Evolutionary conservation across 1,140 invertebrate species (phyloP), one percentile per base, ranked within the genome.

Genomic region (Anadara kagoshimensis): DNA sequence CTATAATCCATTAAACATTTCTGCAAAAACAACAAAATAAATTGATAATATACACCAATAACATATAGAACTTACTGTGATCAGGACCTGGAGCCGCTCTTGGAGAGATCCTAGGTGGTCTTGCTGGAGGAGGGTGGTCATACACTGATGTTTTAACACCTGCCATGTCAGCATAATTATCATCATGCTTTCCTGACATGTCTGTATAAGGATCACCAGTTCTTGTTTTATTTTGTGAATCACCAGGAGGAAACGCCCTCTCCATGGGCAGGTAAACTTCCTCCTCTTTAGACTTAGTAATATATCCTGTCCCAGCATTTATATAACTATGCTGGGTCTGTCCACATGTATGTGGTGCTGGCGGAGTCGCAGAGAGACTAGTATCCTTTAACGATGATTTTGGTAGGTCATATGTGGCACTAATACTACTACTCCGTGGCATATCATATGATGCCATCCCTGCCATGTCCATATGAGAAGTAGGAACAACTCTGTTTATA

Each of bases 361-460:
- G 78, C 0, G 78, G 69, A 29, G 78, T 69, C 14, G 70, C 61
- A 12, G 68, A 66, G 43, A 56, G 44, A 41, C 29, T 64, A 8
- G 47, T 47, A 16, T 49, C 45, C 41, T 63, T 12, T 26, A 57
- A 22, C 24, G 54, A 47, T 24, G 67, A 58, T 65, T 66, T 75
- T 4, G 78, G 78, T 18, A 68, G 64, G 47, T 78, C 69, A 59
- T 78, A 78, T 18, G 29, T 49, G n/a, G 69, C 56, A 26, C 29
- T 56, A 22, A 45, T 65, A 11, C 47, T 18, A 63, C 49, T 63
- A 16, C 65, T 26, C 2, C 70, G 53, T 16, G 80, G 80, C 51
- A 82, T 64, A 63, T 82, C 80, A 54, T 82, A 82, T n/a, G 74
- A 72, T 26, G 58, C 65, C 8, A 22, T 64, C 18, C 44, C 53